Evolutionary conservation across 2,113 vertebrate species (phyloP).

Genomic region (Paramormyrops kingsleyae): DNA sequence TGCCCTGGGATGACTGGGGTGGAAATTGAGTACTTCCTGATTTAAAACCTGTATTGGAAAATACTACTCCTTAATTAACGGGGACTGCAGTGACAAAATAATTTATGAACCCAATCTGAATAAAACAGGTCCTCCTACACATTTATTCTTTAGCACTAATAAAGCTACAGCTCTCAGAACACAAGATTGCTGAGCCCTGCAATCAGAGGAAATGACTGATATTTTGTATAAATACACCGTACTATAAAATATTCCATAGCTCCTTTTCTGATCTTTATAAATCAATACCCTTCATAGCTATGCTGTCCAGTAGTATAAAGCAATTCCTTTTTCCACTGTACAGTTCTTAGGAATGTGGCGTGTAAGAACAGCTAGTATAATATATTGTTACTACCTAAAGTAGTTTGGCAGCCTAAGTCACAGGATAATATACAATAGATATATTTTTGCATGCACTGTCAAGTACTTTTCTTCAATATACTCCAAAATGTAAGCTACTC

Average conservation of each 20-base stretch:
- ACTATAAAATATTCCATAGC: slow-evolving; percentile 25
- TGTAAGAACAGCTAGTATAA: neutral
- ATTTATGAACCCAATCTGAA: slow-evolving; percentile 23
- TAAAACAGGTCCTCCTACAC: neutral
- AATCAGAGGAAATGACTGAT: slow-evolving; percentile 68
- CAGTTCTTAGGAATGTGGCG: neutral
- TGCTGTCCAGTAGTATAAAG: neutral
- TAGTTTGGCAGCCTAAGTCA: neutral
- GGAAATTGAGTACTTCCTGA: neutral
- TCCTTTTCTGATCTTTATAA: neutral
- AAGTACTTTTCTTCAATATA: neutral
- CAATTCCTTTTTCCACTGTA: neutral
- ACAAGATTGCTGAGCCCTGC: slow-evolving; percentile 65
- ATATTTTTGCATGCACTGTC: neutral
- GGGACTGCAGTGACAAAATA: slow-evolving; percentile 24
- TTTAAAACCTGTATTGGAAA: neutral
- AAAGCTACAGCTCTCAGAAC: slow-evolving; percentile 54
- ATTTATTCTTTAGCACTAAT: slow-evolving; percentile 16
- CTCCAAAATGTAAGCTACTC: neutral
- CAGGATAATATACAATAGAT: neutral
- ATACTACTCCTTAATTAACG: neutral
- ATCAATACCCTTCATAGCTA: neutral
- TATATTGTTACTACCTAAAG: neutral
- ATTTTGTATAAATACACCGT: slow-evolving; percentile 72
- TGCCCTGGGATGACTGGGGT: neutral